A percentile compares a stretch with the other conserved stretches of the same genome.
phyloP scores from a whole-genome alignment of 1,140 invertebrate genomes.

The Lethrus apterus region DNA sequence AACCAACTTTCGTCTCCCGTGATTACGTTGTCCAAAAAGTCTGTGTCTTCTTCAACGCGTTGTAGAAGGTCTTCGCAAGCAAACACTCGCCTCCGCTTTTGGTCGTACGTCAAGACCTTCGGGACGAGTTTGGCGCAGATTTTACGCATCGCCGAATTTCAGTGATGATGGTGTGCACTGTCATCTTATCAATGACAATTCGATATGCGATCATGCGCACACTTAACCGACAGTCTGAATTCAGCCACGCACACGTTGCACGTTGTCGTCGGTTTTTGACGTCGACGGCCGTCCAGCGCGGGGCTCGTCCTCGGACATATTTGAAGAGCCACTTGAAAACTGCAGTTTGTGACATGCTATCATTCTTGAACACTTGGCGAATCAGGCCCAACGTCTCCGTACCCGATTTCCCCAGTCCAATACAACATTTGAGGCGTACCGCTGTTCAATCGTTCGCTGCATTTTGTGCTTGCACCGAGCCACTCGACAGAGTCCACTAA shows the following conservation, averaged over 20 bases:
- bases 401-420: too few species aligned
- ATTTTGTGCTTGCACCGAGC: too few species aligned
- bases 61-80: slow-evolving; percentile 4
- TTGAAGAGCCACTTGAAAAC: too few species aligned
- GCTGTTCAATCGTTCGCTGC: too few species aligned
- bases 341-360: too few species aligned
- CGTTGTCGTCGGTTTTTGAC: slow-evolving; percentile 1
- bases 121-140: slow-evolving; percentile 1
- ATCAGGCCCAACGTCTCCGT: neutral
- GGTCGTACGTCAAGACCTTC: neutral
- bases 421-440: too few species aligned
- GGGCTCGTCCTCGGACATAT: neutral
- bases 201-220: neutral
- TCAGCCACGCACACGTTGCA: neutral
- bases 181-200: slow-evolving; percentile 3
- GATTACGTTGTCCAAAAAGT: slow-evolving; percentile 6
- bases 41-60: slow-evolving; percentile 1
- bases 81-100: slow-evolving; percentile 5
- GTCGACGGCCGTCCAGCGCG: slow-evolving; percentile 1
- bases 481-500: too few species aligned
- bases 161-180: neutral
- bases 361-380: too few species aligned
- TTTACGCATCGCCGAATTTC: neutral
- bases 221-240: neutral
- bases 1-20: neutral